Base-by-base conservation (phyloP, 1,140 invertebrate species). In the Temnothorax longispinosus region DNA sequence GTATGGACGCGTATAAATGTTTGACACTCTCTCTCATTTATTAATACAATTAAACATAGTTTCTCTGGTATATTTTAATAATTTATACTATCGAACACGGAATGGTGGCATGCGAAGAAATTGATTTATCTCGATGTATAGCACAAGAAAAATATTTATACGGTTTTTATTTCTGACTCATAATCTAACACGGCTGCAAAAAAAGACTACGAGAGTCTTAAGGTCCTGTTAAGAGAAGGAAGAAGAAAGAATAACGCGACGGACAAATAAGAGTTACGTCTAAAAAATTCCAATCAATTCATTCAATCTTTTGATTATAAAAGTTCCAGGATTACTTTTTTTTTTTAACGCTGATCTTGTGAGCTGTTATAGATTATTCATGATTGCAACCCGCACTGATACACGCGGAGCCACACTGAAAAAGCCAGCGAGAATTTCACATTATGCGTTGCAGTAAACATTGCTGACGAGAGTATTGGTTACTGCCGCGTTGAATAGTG, bases 401-500 rank as follows among this genome's bases (percentile, higher is more conserved):
- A 54, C 44, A 54, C 77, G 47, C 35, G 64, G 77, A 71, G 35
- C n/a, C 47, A 71, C 77, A 81, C 8, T 27, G 10, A 21, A 81
- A 69, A 41, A 81, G 65, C 77, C 47, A 71, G 77, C 60, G 62
- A 80, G 35, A 81, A 50, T 54, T 38, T 81, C 21, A 81, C 32
- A 54, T 69, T 71, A 81, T 69, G 77, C 77, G 35, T 81, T 69
- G 64, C 62, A 71, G n/a, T 41, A 71, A 8, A 81, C 27, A 65
- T 56, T 75, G 50, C 52, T 65, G 27, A 64, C 41, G 18, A 47
- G 41, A 65, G 18, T 58, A 77, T 47, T 62, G 75, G 75, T 78
- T 78, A 78, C 58, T 78, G 11, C 11, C 60, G 41, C 41, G 27
- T 65, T 47, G 58, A 27, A 41, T 77, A 77, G 27, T 74, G 58